Evolutionary conservation across 2,113 vertebrate species (phyloP).

Genomic region (Hylia prasina): DNA sequence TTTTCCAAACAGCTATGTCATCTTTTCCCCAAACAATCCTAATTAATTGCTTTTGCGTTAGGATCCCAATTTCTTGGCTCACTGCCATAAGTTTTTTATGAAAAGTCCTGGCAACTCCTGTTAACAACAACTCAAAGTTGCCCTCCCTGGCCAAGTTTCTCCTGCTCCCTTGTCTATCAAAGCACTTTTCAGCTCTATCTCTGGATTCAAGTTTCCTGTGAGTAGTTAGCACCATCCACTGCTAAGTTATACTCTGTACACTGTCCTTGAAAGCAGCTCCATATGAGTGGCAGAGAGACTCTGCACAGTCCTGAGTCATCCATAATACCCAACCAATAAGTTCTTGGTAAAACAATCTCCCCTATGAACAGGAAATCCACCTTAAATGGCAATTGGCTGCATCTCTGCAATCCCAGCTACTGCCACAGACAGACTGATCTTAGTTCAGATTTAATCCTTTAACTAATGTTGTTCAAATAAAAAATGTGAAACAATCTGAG

Average conservation of each 20-base stretch:
- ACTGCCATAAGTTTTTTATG: background rate
- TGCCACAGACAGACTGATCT: background rate
- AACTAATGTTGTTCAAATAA: background rate
- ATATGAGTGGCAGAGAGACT: background rate
- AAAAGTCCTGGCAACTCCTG: background rate
- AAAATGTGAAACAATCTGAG: background rate
- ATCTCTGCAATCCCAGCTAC: background rate
- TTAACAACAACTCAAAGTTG: background rate
- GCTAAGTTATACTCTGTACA: background rate
- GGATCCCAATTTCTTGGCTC: background rate
- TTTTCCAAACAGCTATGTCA: background rate
- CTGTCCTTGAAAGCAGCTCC: background rate
- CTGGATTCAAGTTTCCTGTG: background rate
- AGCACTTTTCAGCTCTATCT: background rate
- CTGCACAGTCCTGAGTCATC: background rate
- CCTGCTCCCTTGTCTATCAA: background rate
- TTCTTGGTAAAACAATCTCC: background rate
- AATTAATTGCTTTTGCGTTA: background rate
- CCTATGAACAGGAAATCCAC: background rate
- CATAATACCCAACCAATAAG: background rate
- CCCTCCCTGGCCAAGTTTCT: background rate
- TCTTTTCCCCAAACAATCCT: background rate
- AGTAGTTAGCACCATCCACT: background rate
- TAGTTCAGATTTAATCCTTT: background rate
- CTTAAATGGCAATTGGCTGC: background rate